These are phyloP conservation scores for Hozukius guyotensis DNA, from an alignment of 2,797 vertebrate species.

Conservation along the genomic window DNA sequence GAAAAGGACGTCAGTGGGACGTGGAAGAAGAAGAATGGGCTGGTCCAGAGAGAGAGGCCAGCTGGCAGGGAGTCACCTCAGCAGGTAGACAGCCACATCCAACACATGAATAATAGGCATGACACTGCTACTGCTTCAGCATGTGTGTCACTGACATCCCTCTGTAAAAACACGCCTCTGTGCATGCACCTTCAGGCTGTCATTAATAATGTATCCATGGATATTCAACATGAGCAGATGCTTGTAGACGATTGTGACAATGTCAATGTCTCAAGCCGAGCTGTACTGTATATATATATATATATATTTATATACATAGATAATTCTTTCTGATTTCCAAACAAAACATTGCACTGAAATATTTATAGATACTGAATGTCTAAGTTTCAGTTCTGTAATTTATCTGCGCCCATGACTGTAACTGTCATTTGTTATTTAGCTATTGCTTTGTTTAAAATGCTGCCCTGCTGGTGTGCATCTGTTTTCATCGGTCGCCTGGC, in stretches of 20 bases:
- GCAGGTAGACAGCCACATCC: conserved; percentile 65
- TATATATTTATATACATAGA: neutral
- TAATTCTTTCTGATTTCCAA: neutral
- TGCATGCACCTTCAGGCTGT: conserved; percentile 5
- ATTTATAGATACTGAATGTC: conserved; percentile 37
- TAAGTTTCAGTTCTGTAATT: conserved; percentile 1
- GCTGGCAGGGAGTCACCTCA: conserved; percentile 82
- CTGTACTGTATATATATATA: neutral
- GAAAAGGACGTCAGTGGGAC: conserved; percentile 63
- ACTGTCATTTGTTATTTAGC: conserved; percentile 28
- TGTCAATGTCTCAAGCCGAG: neutral
- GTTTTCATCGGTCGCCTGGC: conserved; percentile 27
- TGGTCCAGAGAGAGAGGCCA: conserved; percentile 80
- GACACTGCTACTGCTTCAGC: neutral
- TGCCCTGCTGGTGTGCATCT: conserved; percentile 37
- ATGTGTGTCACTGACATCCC: conserved; percentile 20
- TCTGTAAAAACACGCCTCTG: conserved; percentile 20
- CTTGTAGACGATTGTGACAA: neutral
- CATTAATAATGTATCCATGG: conserved; percentile 45
- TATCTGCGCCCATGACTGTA: conserved; percentile 9
- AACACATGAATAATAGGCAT: conserved; percentile 38
- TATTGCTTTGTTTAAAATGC: conserved; percentile 26
- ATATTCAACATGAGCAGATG: conserved; percentile 34
- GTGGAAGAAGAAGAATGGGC: conserved; percentile 80
- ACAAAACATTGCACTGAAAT: conserved; percentile 29